phyloP scores from a whole-genome alignment of 2,797 vertebrate species.

The Rhodeus uyekii region DNA sequence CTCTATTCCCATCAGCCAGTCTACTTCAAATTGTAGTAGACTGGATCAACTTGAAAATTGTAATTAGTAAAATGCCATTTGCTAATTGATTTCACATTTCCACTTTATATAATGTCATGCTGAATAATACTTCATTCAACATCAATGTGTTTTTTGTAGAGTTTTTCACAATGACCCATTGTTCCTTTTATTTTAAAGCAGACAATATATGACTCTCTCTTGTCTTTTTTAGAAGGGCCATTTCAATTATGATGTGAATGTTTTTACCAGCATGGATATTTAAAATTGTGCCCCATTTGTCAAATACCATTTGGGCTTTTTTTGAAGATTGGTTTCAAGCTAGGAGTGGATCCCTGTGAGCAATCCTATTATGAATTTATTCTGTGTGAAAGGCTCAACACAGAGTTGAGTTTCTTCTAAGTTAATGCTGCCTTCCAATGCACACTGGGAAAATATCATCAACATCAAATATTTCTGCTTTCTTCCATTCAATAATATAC shows the following conservation, averaged over 20 bases:
- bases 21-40: conserved; percentile 19
- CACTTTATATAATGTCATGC: conserved; percentile 20
- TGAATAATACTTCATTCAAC: conserved; percentile 4
- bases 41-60: conserved; percentile 21
- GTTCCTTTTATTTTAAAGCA: conserved; percentile 6
- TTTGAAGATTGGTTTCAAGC: conserved; percentile 78
- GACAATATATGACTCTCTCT: conserved; percentile 5
- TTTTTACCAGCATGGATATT: conserved; percentile 77
- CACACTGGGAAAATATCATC: not conserved
- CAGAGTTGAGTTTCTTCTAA: conserved; percentile 28
- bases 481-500: not conserved
- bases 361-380: conserved; percentile 44
- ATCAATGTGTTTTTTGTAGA: conserved; percentile 9
- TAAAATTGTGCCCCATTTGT: conserved; percentile 79
- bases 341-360: conserved; percentile 73
- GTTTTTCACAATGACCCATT: not conserved
- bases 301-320: conserved; percentile 76
- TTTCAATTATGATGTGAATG: conserved; percentile 53
- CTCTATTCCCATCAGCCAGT: conserved; percentile 3
- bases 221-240: conserved; percentile 12
- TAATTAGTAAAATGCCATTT: conserved; percentile 10
- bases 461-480: not conserved
- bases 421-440: conserved; percentile 30
- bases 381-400: conserved; percentile 15
- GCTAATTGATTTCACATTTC: conserved; percentile 47